Evolutionary conservation across 2,113 vertebrate species (phyloP).

Genomic region (Trochalopteron elliotii): DNA sequence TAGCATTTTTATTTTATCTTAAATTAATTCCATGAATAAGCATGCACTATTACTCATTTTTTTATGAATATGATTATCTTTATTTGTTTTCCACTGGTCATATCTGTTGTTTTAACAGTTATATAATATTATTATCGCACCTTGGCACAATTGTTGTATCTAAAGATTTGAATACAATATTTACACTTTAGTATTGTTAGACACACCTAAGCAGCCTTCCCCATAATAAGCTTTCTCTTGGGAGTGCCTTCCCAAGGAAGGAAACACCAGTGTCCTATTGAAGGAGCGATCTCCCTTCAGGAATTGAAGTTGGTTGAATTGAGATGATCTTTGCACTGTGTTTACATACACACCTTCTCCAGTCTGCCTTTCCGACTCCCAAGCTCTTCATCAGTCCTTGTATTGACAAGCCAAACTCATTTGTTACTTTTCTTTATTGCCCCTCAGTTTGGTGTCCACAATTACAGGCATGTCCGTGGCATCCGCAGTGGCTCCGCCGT

Average conservation of each 20-base stretch:
- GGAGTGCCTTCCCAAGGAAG: not conserved
- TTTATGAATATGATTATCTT: not conserved
- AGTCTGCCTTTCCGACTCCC: not conserved
- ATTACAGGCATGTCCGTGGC: accelerated
- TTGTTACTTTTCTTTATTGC: not conserved
- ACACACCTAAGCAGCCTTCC: not conserved
- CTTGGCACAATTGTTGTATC: not conserved
- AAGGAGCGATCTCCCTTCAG: not conserved
- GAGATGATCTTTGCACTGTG: not conserved
- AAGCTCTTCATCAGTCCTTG: not conserved
- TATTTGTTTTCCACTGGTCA: not conserved
- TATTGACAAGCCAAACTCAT: not conserved
- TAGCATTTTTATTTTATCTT: slow-evolving; percentile 8
- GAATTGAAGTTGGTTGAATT: not conserved
- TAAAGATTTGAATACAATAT: not conserved
- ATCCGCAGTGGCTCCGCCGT: accelerated
- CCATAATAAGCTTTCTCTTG: not conserved
- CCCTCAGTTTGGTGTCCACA: not conserved
- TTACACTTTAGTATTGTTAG: not conserved
- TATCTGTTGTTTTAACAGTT: not conserved
- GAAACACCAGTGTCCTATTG: not conserved
- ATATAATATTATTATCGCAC: not conserved
- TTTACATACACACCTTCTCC: not conserved
- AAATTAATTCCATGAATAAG: not conserved
- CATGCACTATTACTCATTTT: not conserved